Evolutionary conservation across 1,140 invertebrate genomes (phyloP).

Genomic region (Micrasema longulum): DNA sequence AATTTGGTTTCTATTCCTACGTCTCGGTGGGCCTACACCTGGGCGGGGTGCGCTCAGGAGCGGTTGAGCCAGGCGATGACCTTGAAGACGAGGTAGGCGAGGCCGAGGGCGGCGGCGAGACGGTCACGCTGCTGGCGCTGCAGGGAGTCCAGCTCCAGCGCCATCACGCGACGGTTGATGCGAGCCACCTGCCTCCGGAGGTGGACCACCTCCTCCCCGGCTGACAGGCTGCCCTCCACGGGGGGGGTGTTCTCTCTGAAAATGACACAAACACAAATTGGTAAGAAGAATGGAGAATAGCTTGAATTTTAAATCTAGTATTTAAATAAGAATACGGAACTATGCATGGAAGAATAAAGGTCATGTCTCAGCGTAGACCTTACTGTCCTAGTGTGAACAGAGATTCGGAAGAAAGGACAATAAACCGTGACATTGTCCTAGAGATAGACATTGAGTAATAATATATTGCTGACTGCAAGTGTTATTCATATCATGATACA

Average conservation of each 20-base stretch:
- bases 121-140: constrained; percentile 86
- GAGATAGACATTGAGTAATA: too few relatives aligned
- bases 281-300: constrained; percentile 4
- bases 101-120: constrained; percentile 81
- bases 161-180: constrained; percentile 85
- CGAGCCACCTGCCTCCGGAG: constrained; percentile 85
- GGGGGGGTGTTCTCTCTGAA: constrained; percentile 74
- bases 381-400: too few relatives aligned
- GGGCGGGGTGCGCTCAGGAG: not conserved
- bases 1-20: not conserved
- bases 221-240: constrained; percentile 73
- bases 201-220: constrained; percentile 84
- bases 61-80: constrained; percentile 86
- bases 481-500: too few relatives aligned
- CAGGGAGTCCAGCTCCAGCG: constrained; percentile 83
- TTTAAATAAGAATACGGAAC: too few relatives aligned
- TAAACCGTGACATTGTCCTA: too few relatives aligned
- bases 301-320: too few relatives aligned
- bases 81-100: constrained; percentile 88
- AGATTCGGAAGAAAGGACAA: too few relatives aligned
- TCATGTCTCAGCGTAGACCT: too few relatives aligned
- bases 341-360: too few relatives aligned
- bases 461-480: too few relatives aligned
- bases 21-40: too few relatives aligned
- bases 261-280: constrained; percentile 5